Base-by-base conservation (phyloP, 2,888 invertebrate genomes). In the Ormyrus nitidulus region DNA sequence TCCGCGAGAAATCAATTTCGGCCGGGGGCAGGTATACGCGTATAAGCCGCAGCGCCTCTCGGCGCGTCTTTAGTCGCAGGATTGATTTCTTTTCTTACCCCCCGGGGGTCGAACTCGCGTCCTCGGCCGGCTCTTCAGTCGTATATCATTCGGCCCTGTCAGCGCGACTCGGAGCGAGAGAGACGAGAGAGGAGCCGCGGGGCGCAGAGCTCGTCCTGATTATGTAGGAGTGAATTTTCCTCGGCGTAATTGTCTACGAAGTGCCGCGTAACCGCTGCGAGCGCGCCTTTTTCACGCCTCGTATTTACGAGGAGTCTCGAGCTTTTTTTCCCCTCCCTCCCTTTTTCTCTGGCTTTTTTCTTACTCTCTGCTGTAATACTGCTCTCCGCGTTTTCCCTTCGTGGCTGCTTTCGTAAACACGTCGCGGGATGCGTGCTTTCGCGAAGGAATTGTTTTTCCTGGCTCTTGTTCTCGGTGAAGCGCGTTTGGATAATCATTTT, bases 61-160 rank as follows among this genome's bases (percentile, higher is more conserved):
- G 46, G 13, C 44, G 13, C 44, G 51, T 72, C 77, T 53, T 78
- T 77, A 77, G 54, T 48, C 46, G 19, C 53, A 53, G 78, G 73
- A 73, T 62, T 78, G 68, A 73, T 78, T 78, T 77, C 77, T 70
- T 77, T 64, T 70, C 70, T 74, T 46, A 13, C 53, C 53, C 69
- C 6, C 53, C 44, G 48, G 61, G 69, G 73, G 59, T 66, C 13
- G n/a, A 54, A 46, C 58, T 34, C 44, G 56, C 48, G 19, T 48
- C n/a, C 49, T 13, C 34, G 11, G 58, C 11, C 66, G n/a, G n/a
- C 73, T 46, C n/a, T 48, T 58, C 53, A 11, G 59, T 69, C 74
- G 79, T 79, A 79, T 69, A 79, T 79, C 79, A 79, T 64, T 73
- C 74, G 8, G 7, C n/a, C 34, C 69, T 74, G 79, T 79, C 79